Evolutionary conservation across 2,113 vertebrate species (phyloP).

Genomic region (Mormyrus lacerda): DNA sequence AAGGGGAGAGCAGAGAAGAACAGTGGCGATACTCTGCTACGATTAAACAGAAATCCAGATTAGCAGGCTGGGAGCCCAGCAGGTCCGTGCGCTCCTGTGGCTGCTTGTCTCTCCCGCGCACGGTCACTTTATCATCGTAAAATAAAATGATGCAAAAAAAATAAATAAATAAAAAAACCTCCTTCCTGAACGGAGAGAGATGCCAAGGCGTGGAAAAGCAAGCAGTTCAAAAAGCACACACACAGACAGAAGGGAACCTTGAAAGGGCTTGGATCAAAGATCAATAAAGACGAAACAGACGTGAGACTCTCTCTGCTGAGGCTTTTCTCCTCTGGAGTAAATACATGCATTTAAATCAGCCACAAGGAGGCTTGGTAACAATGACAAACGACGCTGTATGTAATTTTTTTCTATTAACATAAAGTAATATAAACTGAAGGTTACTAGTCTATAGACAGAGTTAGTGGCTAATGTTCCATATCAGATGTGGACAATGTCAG

Average conservation of each 20-base stretch:
- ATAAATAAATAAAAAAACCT: neutral
- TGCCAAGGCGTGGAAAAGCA: conserved; percentile 31
- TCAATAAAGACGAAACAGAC: conserved; percentile 61
- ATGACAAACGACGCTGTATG: conserved; percentile 99
- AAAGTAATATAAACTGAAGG: conserved; percentile 99
- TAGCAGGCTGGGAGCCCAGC: neutral
- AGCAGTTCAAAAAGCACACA: conserved; percentile 3
- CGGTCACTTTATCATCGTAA: conserved; percentile 18
- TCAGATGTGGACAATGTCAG: conserved; percentile 99
- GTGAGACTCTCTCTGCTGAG: conserved; percentile 63
- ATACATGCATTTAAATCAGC: conserved; percentile 87
- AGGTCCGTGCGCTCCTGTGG: neutral
- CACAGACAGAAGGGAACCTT: neutral
- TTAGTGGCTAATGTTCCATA: conserved; percentile 99
- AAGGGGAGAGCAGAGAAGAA: conserved; percentile 9
- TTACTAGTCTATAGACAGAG: conserved; percentile 98
- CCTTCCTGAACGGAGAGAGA: conserved; percentile 30
- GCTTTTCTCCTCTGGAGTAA: conserved; percentile 75
- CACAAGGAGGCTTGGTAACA: conserved; percentile 71
- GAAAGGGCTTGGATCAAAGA: conserved; percentile 38
- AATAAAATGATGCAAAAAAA: neutral
- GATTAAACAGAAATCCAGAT: conserved; percentile 27
- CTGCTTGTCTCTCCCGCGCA: neutral
- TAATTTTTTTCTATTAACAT: conserved; percentile 99
- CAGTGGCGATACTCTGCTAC: neutral